phyloP scores from a whole-genome alignment of 2,113 vertebrate species.

The Sinosuthora webbiana region DNA sequence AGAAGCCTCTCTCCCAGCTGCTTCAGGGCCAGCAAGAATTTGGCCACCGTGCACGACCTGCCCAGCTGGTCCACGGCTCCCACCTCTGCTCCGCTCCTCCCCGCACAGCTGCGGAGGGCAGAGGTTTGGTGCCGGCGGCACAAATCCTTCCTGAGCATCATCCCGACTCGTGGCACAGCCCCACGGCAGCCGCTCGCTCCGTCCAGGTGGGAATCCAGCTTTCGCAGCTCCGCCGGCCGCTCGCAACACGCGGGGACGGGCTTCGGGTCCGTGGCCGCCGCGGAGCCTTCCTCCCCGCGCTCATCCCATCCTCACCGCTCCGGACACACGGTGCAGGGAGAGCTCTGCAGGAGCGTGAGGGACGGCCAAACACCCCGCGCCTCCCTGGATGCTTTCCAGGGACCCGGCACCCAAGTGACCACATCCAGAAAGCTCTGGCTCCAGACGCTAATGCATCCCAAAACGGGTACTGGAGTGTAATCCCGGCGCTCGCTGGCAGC shows the following conservation, averaged over 20 bases:
- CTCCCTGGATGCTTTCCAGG: neutral
- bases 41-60: neutral
- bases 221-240: neutral
- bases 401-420: neutral
- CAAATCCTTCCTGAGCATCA: neutral
- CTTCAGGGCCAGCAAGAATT: neutral
- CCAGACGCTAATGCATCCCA: fast-evolving
- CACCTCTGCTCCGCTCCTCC: neutral
- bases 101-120: neutral
- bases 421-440: neutral
- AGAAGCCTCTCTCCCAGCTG: neutral
- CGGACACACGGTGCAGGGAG: neutral
- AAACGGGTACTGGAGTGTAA: fast-evolving
- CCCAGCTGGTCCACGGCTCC: neutral
- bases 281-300: neutral
- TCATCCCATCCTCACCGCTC: neutral
- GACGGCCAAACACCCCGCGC: neutral
- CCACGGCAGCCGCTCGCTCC: neutral
- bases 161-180: neutral
- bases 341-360: neutral
- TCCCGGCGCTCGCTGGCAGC: neutral
- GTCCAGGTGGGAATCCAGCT: neutral
- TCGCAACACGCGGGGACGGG: fast-evolving
- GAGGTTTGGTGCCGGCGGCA: neutral
- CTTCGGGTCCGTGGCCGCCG: fast-evolving